These are phyloP conservation scores for Eublepharis macularius DNA, from an alignment of 2,113 vertebrate genomes.

Conservation along the genomic window DNA sequence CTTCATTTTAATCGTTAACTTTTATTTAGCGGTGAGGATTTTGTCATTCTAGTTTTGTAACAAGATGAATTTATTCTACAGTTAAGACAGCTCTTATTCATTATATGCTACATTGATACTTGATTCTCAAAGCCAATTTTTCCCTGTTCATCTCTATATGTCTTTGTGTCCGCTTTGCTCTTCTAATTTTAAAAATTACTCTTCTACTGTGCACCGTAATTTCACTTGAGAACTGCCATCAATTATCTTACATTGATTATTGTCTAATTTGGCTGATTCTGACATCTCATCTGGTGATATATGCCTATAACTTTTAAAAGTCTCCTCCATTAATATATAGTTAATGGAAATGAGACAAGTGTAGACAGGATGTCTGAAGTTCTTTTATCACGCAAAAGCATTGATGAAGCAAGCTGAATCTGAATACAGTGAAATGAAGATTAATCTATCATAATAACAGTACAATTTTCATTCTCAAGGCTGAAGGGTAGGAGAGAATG, in stretches of 20 bases:
- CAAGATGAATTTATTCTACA: conserved; percentile 3
- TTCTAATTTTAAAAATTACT: conserved; percentile 34
- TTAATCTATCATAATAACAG: conserved; percentile 48
- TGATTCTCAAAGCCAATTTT: background rate
- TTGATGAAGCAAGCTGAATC: conserved; percentile 48
- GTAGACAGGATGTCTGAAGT: conserved; percentile 41
- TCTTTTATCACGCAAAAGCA: conserved; percentile 45
- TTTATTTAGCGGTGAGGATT: background rate
- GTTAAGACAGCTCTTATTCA: background rate
- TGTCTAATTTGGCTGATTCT: conserved; percentile 47
- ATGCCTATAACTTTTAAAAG: conserved; percentile 51
- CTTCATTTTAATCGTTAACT: no score
- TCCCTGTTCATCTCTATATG: conserved; percentile 3
- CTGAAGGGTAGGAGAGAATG: conserved; percentile 29
- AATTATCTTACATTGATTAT: conserved; percentile 47
- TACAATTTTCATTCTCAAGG: conserved; percentile 34
- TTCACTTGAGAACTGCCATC: conserved; percentile 26
- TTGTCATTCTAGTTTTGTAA: background rate
- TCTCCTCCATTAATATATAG: conserved; percentile 25
- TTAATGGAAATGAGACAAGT: conserved; percentile 43
- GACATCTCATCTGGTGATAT: conserved; percentile 21
- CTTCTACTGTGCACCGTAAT: conserved; percentile 11
- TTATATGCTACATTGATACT: background rate
- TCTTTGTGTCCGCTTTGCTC: background rate
- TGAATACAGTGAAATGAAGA: conserved; percentile 48